Conservation (phyloP, 2,888 invertebrate genomes). For the Malthinus flaveolus region DNA sequence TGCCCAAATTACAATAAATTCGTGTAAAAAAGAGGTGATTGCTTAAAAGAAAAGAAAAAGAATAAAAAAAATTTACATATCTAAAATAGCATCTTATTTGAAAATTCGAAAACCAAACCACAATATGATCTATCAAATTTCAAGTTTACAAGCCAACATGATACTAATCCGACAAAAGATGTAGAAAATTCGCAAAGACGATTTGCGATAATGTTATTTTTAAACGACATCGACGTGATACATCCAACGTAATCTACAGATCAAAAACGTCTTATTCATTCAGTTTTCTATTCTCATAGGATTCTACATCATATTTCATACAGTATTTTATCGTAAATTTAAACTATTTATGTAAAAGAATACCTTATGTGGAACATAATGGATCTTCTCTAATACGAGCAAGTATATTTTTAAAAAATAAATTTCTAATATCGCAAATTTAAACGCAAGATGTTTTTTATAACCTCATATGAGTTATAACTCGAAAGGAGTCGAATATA, state of each 20-base stretch:
- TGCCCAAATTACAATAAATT: too few species aligned
- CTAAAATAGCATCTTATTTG: conserved; percentile 39
- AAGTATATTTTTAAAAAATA: too few species aligned
- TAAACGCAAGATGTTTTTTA: too few species aligned
- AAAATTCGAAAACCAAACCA: conserved; percentile 19
- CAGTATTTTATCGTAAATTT: conserved; percentile 24
- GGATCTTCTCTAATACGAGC: too few species aligned
- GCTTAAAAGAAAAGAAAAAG: too few species aligned
- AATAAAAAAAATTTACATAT: conserved; percentile 36
- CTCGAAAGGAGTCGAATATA: too few species aligned
- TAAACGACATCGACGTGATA: conserved; percentile 40
- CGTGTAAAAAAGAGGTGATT: too few species aligned
- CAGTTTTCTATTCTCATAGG: conserved; percentile 37
- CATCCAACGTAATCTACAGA: conserved; percentile 37
- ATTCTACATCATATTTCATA: conserved; percentile 32
- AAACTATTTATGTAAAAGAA: too few species aligned
- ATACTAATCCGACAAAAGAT: conserved; percentile 31
- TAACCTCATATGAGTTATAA: too few species aligned
- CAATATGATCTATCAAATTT: conserved; percentile 39
- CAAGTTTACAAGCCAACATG: conserved; percentile 24
- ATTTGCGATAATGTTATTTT: conserved; percentile 38
- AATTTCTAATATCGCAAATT: too few species aligned
- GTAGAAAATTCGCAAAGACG: conserved; percentile 29
- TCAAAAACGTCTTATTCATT: conserved; percentile 35
- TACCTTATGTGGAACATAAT: too few species aligned